Base-by-base conservation (phyloP, 2,888 invertebrate species). In the Rhyacophila evoluta region DNA sequence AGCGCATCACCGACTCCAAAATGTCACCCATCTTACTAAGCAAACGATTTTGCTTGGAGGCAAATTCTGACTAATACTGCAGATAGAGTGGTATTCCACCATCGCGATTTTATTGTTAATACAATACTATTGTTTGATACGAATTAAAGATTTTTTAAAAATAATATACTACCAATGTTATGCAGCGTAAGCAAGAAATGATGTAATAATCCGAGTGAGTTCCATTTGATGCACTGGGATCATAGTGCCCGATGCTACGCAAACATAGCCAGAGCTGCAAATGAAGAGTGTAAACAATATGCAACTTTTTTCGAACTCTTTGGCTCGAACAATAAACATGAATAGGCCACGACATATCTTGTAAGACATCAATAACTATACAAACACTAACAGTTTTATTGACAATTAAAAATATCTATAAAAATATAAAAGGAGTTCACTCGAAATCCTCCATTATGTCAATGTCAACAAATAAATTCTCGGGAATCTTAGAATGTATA, bases 201-300 rank as follows among this genome's bases (percentile, higher is more conserved):
- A n/a, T n/a, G n/a, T n/a, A n/a, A n/a, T n/a, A n/a, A n/a, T n/a
- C n/a, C n/a, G n/a, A n/a, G n/a, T n/a, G n/a, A n/a, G n/a, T 55
- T 55, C 55, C 55, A 55, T 55, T 55, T 55, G 55, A 55, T 55
- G 15, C 55, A 55, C 55, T 55, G 55, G 12, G 6, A 55, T 55
- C 55, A 8, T 10, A 55, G 55, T 55, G 55, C 19, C 15, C 15
- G 39, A 6, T 12, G 12, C 6, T 25, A 19, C 10, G 55, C 55
- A 55, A 55, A 55, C 55, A 55, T 8, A 15, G 2, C 55, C 10
- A 55, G 15, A 55, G 15, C 55, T 19, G 55, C 8, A 55, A 55
- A 55, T 55, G 55, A 55, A 55, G 55, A 8, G 55, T 55, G 55
- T 55, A 55, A 55, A 55, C 55, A 55, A 55, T 55, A 2, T 55